phyloP scores from a whole-genome alignment of 2,888 invertebrate species.

The Gastrophysa polygoni region DNA sequence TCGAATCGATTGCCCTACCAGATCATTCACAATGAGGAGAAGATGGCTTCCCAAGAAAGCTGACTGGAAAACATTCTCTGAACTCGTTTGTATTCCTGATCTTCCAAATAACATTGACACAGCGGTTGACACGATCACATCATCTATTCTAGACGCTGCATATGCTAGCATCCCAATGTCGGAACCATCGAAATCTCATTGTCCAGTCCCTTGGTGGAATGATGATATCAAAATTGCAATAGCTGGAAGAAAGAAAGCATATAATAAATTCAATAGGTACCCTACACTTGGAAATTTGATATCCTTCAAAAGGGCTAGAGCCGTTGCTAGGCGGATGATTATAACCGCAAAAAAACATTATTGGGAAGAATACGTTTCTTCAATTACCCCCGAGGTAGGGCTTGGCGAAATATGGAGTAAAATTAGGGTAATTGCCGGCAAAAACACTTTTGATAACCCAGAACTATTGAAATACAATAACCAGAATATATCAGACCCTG shows the following conservation, averaged over 20 bases:
- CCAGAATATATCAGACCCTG: not conserved
- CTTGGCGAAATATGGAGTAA: conserved; percentile 7
- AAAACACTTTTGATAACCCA: not conserved
- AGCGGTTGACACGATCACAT: not conserved
- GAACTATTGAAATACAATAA: not conserved
- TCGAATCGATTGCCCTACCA: not conserved
- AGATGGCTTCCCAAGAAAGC: conserved; percentile 3
- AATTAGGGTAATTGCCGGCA: conserved; percentile 3
- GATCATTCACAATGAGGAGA: not conserved
- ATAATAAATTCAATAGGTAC: conserved; percentile 3
- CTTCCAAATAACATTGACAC: not conserved
- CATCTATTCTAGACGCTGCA: not conserved
- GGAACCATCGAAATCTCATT: not conserved
- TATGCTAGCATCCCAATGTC: not conserved
- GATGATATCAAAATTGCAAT: not conserved
- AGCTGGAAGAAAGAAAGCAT: not conserved
- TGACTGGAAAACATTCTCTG: not conserved
- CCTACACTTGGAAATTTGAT: conserved; percentile 2
- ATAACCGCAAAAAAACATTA: not conserved
- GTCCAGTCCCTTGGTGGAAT: conserved; percentile 1
- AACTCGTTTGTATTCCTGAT: not conserved
- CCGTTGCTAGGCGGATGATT: not conserved
- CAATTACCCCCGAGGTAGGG: conserved; percentile 5
- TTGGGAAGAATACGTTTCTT: conserved; percentile 6
- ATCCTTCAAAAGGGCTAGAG: conserved; percentile 3